Conservation (phyloP, 1,140 invertebrate species). For the Megalopta genalis region DNA sequence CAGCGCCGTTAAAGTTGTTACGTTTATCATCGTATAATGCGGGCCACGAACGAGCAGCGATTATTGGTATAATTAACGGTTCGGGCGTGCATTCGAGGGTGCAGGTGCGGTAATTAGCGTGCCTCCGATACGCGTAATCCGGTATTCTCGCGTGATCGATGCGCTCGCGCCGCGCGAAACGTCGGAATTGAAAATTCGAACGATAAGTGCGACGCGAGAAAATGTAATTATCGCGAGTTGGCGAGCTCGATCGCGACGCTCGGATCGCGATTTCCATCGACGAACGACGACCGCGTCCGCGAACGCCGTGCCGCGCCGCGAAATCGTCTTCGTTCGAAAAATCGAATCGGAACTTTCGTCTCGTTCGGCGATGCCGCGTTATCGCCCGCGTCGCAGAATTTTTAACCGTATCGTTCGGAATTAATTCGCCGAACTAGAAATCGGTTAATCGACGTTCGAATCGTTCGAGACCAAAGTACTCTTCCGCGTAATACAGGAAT, state of each 20-base stretch:
- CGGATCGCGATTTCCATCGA: background rate
- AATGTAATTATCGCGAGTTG: constrained; percentile 26
- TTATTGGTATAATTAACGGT: constrained; percentile 31
- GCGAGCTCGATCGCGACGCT: background rate
- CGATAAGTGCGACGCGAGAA: background rate
- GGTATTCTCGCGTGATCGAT: constrained; percentile 12
- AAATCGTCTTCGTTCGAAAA: too few species aligned
- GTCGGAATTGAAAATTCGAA: constrained; percentile 3
- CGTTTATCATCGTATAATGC: background rate
- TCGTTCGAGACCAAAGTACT: too few species aligned
- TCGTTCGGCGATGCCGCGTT: too few species aligned
- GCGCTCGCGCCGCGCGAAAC: background rate
- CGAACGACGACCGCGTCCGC: background rate
- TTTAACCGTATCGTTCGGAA: too few species aligned
- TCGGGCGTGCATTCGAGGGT: background rate
- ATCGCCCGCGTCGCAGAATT: too few species aligned
- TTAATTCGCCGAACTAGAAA: too few species aligned
- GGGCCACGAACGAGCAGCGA: background rate
- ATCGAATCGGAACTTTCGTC: too few species aligned
- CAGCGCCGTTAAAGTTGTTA: background rate
- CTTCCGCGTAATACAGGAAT: too few species aligned
- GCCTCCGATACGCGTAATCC: constrained; percentile 3
- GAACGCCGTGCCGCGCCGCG: too few species aligned
- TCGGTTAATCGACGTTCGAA: too few species aligned
- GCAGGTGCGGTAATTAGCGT: constrained; percentile 32